Evolutionary conservation across 2,113 vertebrate genomes (phyloP), one percentile per base, ranked within the genome.

Genomic region (Stegostoma tigrinum): DNA sequence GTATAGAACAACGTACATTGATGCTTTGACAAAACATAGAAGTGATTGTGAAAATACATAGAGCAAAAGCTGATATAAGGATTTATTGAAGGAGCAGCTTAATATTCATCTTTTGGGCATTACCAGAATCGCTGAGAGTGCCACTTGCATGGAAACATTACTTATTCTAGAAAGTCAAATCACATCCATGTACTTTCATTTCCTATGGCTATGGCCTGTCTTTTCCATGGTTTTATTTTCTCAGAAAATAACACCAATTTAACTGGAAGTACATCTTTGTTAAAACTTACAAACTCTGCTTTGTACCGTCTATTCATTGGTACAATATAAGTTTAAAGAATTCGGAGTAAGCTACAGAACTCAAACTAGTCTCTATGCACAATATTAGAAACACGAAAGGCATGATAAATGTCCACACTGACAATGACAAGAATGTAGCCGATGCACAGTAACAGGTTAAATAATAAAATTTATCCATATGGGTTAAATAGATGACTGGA

Each of bases 401-500:
- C 68, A 30, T 95, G 94, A 52, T 95, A 72, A 95, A 95, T 95
- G 48, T 70, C 75, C 45, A 52, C 34, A 52, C 42, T 75, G 94
- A 72, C 64, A 66, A 67, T 93, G 89, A 93, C 64, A 93, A 93
- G 61, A 93, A 93, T 93, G n/a, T 66, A 93, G 89, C 61, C 89
- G 6, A 38, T 93, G 34, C 17, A 2, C 68, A 48, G 67, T 30
- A 70, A 30, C 68, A 95, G 42, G 66, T 72, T 95, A 72, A 95
- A 95, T 95, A 95, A 95, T 95, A 95, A 72, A 95, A 95, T 95
- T 95, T 10, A 95, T 75, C 94, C 94, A 95, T 70, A 94, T 94
- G 93, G 66, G 93, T 94, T 67, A 94, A 94, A 94, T 94, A 94
- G 42, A 94, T 95, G 68, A 95, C 94, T 95, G 94, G 94, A 95